Evolutionary conservation across 2,797 vertebrate species (phyloP).

Genomic region (Darevskia nairensis): DNA sequence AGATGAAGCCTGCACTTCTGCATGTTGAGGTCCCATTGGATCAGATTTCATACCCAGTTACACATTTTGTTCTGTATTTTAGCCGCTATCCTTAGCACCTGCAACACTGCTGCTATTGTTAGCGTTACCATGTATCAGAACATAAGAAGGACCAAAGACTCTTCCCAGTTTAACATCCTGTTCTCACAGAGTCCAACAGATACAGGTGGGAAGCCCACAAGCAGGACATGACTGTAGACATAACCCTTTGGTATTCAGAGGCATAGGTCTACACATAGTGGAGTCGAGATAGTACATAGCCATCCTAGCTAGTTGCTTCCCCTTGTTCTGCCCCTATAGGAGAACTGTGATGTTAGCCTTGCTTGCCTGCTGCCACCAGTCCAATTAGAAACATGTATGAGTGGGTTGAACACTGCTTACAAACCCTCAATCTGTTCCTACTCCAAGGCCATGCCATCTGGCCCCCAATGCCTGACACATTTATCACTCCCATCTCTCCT

Average conservation of each 20-base stretch:
- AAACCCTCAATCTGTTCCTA: neutral
- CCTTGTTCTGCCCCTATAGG: neutral
- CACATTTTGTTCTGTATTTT: neutral
- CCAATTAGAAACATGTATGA: neutral
- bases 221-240: neutral
- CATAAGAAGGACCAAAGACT: neutral
- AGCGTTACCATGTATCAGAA: neutral
- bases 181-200: neutral
- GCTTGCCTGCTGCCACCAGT: neutral
- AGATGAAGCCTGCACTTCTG: neutral
- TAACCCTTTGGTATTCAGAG: neutral
- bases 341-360: no score
- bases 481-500: neutral
- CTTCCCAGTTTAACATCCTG: neutral
- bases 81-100: neutral
- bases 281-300: no score
- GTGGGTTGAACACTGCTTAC: neutral
- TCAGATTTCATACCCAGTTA: accelerated
- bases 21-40: neutral
- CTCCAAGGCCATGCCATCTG: neutral
- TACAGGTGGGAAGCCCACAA: neutral
- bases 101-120: no score
- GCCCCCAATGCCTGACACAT: neutral
- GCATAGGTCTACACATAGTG: neutral
- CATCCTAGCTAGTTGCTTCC: neutral